phyloP scores from a whole-genome alignment of 2,888 invertebrate species.

The Drosophila ezoana region DNA sequence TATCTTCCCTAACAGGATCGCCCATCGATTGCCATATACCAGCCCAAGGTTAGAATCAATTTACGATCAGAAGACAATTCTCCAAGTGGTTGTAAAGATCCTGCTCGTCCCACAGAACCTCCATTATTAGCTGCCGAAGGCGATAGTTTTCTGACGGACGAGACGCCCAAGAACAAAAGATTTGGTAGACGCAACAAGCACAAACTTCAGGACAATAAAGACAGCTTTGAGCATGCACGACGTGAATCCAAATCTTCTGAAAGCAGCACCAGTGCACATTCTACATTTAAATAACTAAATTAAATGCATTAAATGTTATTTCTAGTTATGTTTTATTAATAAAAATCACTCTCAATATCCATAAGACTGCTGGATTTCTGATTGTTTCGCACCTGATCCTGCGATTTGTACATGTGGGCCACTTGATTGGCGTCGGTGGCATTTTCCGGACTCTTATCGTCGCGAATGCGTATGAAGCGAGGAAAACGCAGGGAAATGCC shows the following conservation, averaged over 20 bases:
- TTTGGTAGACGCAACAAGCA: constrained; percentile 52
- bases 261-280: constrained; percentile 49
- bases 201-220: constrained; percentile 42
- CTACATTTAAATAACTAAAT: constrained; percentile 27
- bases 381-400: constrained; percentile 95
- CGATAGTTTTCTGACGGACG: constrained; percentile 39
- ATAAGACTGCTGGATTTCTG: constrained; percentile 49
- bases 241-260: constrained; percentile 64
- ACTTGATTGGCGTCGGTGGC: constrained; percentile 96
- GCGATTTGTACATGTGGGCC: constrained; percentile 94
- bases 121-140: constrained; percentile 23
- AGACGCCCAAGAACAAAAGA: constrained; percentile 41
- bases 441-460: constrained; percentile 96
- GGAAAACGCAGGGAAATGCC: constrained; percentile 98
- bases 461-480: constrained; percentile 93
- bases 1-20: constrained; percentile 88
- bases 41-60: constrained; percentile 87
- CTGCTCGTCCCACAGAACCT: constrained; percentile 1
- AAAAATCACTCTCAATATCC: constrained; percentile 83
- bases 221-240: constrained; percentile 16
- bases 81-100: constrained; percentile 39
- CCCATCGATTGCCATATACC: constrained; percentile 95
- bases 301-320: constrained; percentile 12
- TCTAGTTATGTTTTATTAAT: constrained; percentile 56
- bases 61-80: constrained; percentile 68